These are phyloP conservation scores for Saturnia japonica DNA, from an alignment of 2,888 invertebrate species.

Conservation along the genomic window DNA sequence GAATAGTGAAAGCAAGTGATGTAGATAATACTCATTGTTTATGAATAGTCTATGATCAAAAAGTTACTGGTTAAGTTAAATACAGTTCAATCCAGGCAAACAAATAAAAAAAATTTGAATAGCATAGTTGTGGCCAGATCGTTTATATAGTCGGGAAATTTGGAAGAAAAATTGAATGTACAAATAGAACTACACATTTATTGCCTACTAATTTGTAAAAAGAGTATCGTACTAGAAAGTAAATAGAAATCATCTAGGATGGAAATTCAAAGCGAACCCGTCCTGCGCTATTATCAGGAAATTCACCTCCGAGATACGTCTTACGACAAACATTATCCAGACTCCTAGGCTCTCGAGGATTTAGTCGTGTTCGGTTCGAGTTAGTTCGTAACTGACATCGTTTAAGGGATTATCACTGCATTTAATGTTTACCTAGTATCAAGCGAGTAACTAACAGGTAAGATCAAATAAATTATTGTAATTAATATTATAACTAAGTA, in stretches of 20 bases:
- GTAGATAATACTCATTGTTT: too few species aligned
- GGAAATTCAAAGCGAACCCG: neutral
- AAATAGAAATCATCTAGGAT: neutral
- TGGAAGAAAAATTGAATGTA: too few species aligned
- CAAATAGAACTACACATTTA: too few species aligned
- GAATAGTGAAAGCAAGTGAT: too few species aligned
- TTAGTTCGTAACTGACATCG: conserved; percentile 12
- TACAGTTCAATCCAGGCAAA: too few species aligned
- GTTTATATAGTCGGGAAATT: too few species aligned
- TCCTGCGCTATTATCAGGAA: neutral
- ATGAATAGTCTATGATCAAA: too few species aligned
- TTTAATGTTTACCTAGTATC: neutral
- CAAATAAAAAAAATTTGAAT: too few species aligned
- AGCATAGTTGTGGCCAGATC: too few species aligned
- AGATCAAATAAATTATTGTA: neutral
- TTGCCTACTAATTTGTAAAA: too few species aligned
- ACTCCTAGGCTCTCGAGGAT: conserved; percentile 16
- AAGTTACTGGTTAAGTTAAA: too few species aligned
- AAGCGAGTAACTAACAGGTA: neutral
- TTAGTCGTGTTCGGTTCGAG: conserved; percentile 6
- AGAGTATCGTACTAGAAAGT: neutral
- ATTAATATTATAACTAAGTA: neutral
- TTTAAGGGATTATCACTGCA: conserved; percentile 14
- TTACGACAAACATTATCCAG: conserved; percentile 10
- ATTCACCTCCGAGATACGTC: neutral